These are phyloP conservation scores for Glandiceps talaboti DNA, from an alignment of 53 echinoderm and acorn worm genomes.

Conservation along the genomic window DNA sequence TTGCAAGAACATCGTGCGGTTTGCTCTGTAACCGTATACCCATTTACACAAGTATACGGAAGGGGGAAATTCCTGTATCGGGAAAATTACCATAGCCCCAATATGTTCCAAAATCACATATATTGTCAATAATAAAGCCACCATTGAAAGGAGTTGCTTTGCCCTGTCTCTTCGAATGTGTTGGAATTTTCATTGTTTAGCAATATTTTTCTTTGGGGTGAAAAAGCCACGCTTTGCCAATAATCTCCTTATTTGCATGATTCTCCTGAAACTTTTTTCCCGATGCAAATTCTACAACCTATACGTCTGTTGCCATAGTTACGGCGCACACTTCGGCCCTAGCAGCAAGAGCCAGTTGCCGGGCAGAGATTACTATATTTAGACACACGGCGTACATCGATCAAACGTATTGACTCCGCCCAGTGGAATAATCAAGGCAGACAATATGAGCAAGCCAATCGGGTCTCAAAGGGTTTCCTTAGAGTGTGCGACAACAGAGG, in stretches of 20 bases:
- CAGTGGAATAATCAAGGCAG: background rate
- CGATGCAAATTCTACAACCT: background rate
- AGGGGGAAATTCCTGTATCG: background rate
- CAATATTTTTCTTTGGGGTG: background rate
- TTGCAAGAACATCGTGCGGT: too few species aligned
- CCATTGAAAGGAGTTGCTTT: background rate
- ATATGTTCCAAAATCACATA: background rate
- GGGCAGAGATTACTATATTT: conserved; percentile 40
- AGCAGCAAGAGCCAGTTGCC: conserved; percentile 8
- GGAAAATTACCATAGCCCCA: background rate
- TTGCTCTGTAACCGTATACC: too few species aligned
- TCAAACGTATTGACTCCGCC: background rate
- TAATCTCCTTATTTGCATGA: background rate
- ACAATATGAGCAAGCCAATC: background rate
- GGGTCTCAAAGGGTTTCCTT: background rate
- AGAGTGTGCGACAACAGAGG: background rate
- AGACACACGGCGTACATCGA: background rate
- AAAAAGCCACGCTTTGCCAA: background rate
- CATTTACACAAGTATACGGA: too few species aligned
- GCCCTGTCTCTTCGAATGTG: background rate
- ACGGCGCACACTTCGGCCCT: background rate
- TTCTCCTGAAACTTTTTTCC: background rate
- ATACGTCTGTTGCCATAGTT: background rate
- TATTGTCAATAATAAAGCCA: background rate
- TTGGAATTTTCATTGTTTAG: background rate